phyloP scores from a whole-genome alignment of 2,888 invertebrate species.

The Craniophora ligustri region DNA sequence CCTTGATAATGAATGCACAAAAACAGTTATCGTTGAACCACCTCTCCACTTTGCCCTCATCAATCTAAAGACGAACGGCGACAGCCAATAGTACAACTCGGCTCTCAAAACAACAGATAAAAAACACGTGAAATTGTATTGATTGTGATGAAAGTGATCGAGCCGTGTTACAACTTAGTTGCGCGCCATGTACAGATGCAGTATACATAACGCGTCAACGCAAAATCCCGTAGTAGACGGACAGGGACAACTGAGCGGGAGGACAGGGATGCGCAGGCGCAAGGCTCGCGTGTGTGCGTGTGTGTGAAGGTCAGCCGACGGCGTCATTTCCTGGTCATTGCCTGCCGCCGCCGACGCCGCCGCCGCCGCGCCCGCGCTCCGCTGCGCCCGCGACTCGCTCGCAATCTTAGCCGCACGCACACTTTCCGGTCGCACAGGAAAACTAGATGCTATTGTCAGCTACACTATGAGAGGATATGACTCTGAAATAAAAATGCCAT shows the following conservation, averaged over 20 bases:
- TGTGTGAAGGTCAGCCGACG: constrained; percentile 84
- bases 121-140: constrained; percentile 44
- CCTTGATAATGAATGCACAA: constrained; percentile 70
- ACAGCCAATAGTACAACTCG: constrained; percentile 27
- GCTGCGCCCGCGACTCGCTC: constrained; percentile 48
- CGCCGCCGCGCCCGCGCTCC: constrained; percentile 52
- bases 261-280: constrained; percentile 63
- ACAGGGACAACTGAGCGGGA: constrained; percentile 48
- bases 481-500: constrained; percentile 50
- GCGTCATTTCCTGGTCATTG: constrained; percentile 89
- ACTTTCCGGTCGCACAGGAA: constrained; percentile 83
- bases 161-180: constrained; percentile 6
- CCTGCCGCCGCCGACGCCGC: constrained; percentile 67
- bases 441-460: constrained; percentile 70
- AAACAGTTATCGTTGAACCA: constrained; percentile 61
- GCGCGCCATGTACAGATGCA: constrained; percentile 8
- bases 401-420: constrained; percentile 73
- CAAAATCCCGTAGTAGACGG: constrained; percentile 57
- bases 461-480: constrained; percentile 66
- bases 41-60: constrained; percentile 57
- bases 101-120: constrained; percentile 50
- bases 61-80: constrained; percentile 26
- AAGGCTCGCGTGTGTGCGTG: constrained; percentile 48
- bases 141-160: constrained; percentile 22
- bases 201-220: constrained; percentile 31